Evolutionary conservation across 2,888 invertebrate genomes (phyloP).

Genomic region (Pollenia griseotomentosa): DNA sequence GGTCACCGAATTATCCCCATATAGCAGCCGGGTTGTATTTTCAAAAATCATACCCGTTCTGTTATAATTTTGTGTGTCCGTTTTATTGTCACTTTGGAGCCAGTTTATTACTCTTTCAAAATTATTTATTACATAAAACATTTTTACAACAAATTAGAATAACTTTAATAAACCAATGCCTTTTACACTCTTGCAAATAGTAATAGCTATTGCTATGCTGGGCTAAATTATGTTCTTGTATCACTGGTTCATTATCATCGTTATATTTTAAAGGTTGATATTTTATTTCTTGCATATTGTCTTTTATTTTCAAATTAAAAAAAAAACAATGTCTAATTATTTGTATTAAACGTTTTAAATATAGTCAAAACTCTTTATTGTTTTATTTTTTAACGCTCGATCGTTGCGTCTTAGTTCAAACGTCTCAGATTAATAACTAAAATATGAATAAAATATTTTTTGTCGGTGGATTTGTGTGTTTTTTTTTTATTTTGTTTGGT

Average conservation of each 20-base stretch:
- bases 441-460: constrained; percentile 45
- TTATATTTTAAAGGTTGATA: constrained; percentile 56
- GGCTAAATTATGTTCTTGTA: neutral
- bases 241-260: constrained; percentile 20
- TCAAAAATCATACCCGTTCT: neutral
- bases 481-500: constrained; percentile 7
- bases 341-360: neutral
- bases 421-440: constrained; percentile 54
- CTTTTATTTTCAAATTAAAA: constrained; percentile 1
- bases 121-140: constrained; percentile 53
- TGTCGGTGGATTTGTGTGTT: neutral
- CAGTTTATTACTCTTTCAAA: constrained; percentile 35
- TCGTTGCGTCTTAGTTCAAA: constrained; percentile 39
- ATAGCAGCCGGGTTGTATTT: neutral
- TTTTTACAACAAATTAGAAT: constrained; percentile 50
- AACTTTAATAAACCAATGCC: constrained; percentile 42
- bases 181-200: constrained; percentile 28
- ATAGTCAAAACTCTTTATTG: constrained; percentile 2
- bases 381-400: constrained; percentile 6
- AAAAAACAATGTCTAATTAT: neutral
- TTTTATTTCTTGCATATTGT: constrained; percentile 59
- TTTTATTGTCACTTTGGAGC: constrained; percentile 3
- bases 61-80: constrained; percentile 4
- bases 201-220: neutral
- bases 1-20: neutral